These are phyloP conservation scores for Drosophila mojavensis DNA, from an alignment of 1,140 invertebrate genomes.

Conservation along the genomic window DNA sequence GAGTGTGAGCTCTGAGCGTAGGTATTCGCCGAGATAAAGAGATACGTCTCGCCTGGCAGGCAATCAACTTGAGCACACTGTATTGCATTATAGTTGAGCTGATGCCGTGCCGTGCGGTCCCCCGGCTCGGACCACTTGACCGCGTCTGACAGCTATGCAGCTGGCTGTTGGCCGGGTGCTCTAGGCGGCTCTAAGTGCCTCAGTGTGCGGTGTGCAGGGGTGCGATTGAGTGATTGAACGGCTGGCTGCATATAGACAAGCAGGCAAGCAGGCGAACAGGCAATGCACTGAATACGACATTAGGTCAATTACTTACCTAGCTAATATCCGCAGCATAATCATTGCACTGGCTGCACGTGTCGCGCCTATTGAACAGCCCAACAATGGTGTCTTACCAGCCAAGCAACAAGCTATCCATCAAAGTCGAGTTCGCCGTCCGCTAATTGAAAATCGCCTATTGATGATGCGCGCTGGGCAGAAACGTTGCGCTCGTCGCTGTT, in stretches of 20 bases:
- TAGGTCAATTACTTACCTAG: slow-evolving; percentile 27
- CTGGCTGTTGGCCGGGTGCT: slow-evolving; percentile 10
- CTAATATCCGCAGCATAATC: not conserved
- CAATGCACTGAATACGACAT: slow-evolving; percentile 7
- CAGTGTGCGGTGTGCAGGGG: not conserved
- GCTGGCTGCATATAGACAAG: not conserved
- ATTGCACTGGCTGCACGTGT: not conserved
- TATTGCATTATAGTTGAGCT: slow-evolving; percentile 4
- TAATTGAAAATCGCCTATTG: not conserved
- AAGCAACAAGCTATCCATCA: slow-evolving; percentile 14
- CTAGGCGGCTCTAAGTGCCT: slow-evolving; percentile 10
- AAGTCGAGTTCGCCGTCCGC: not conserved
- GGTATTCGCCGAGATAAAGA: not conserved
- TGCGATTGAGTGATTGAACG: slow-evolving; percentile 24
- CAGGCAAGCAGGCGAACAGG: slow-evolving; percentile 10
- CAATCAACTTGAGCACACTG: slow-evolving; percentile 27
- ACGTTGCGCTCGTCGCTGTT: slow-evolving; percentile 26
- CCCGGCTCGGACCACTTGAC: slow-evolving; percentile 38
- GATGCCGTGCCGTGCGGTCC: slow-evolving; percentile 1
- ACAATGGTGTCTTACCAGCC: not conserved
- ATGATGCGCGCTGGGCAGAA: not conserved
- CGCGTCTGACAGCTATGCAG: slow-evolving; percentile 39
- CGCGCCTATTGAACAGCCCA: not conserved
- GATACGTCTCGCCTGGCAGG: not conserved
- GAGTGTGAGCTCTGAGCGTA: not conserved